A percentile compares a stretch with the other conserved stretches of the same genome.
These are phyloP conservation scores for Monodelphis domestica DNA, from an alignment of 2,797 vertebrate genomes.

Conservation along the genomic window DNA sequence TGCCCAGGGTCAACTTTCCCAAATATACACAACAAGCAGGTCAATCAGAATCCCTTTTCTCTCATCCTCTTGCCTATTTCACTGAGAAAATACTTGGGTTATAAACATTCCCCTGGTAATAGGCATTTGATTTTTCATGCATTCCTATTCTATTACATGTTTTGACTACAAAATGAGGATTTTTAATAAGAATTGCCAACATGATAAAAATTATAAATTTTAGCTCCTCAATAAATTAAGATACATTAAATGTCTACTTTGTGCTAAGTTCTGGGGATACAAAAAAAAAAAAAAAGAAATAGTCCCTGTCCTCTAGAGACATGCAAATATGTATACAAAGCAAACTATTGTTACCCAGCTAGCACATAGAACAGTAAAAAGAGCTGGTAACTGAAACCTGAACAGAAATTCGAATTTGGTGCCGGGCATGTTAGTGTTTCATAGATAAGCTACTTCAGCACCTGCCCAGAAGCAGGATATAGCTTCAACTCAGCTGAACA, in stretches of 20 bases:
- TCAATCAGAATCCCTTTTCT: neutral
- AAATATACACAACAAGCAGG: neutral
- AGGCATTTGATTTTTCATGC: neutral
- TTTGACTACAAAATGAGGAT: neutral
- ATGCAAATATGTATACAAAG: too few species aligned
- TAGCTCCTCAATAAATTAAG: neutral
- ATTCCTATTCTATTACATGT: neutral
- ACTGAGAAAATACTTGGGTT: neutral
- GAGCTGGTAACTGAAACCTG: too few species aligned
- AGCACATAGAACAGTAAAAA: neutral
- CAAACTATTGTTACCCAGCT: neutral
- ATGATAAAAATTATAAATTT: neutral
- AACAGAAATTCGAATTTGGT: neutral
- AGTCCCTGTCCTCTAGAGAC: neutral
- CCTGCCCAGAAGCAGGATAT: neutral
- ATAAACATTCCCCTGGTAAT: neutral
- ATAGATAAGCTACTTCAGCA: neutral
- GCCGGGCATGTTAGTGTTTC: neutral
- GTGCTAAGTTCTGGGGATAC: too few species aligned
- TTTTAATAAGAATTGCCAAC: too few species aligned
- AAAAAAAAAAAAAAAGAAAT: neutral
- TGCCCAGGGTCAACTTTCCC: neutral
- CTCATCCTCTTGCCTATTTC: neutral
- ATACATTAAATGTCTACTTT: neutral
- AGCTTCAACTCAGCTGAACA: too few species aligned